Base-by-base conservation (phyloP, 2,113 vertebrate genomes). In the Formicarius rufipectus region DNA sequence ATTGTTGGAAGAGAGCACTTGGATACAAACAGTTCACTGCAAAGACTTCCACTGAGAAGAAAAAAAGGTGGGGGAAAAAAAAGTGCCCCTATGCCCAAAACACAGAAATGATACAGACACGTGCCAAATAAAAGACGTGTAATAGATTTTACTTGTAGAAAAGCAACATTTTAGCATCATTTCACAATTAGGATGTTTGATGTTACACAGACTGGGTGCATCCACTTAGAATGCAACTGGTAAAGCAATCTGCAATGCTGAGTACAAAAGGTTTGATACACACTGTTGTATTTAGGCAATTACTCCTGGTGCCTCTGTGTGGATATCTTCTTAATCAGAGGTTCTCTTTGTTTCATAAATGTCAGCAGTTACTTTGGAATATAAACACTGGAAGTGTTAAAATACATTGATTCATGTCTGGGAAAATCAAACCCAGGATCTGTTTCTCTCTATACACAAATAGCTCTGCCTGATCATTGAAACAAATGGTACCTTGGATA, bases 71-170 rank as follows among this genome's bases (percentile, higher is more conserved):
- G 9, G n/a, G n/a, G n/a, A 81, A 74, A 62, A 71, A 47, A 14
- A 49, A 53, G 3, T 47, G 0, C 3, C 21, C 12, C 27, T 4
- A 3, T 7, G 10, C 17, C 10, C 55, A 15, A 23, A 60, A 42
- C 19, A 53, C 12, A 83, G 14, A 66, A 89, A 78, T 15, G 19
- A 42, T 9, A 63, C 6, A 27, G 75, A 58, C 27, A 2, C 28
- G 50, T 3, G 7, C 10, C 68, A 60, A 83, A 72, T 11, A 37
- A 63, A 72, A 79, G 15, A 22, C 89, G 95, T 89, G 22, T 37
- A 78, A 76, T 19, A 80, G 7, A 40, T 75, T 97, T 95, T 96
- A 96, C 14, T 96, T 49, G 37, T 59, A 96, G 21, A 90, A 96
- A 95, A 87, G 28, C 53, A 73, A 49, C 0, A 56, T 56, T 75